phyloP scores from a whole-genome alignment of 2,888 invertebrate species.

The Toxonevra muliebris region DNA sequence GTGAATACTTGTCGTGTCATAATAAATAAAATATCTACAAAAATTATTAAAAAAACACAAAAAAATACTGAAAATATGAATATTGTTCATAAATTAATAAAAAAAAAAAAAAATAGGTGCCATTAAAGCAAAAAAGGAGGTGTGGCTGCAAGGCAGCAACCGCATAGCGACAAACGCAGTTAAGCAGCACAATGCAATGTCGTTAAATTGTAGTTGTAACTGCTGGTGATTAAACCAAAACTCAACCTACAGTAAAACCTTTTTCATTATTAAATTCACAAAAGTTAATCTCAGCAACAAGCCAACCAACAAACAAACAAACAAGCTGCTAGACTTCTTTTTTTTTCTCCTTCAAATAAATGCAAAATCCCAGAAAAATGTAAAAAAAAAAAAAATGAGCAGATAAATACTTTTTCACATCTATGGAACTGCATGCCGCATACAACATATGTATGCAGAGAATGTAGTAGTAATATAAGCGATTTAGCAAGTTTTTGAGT shows the following conservation, averaged over 20 bases:
- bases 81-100: no score
- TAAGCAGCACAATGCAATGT: neutral
- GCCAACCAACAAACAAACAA: neutral
- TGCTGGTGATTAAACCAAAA: neutral
- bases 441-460: neutral
- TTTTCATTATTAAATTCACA: neutral
- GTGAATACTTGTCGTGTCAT: no score
- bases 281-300: constrained; percentile 5
- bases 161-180: no score
- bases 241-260: neutral
- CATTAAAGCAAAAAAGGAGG: no score
- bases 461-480: neutral
- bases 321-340: neutral
- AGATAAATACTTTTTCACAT: neutral
- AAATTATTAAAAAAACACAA: constrained; percentile 4
- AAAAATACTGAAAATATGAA: neutral
- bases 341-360: neutral
- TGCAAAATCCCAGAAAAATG: neutral
- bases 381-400: neutral
- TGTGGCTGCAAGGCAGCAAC: no score
- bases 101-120: no score
- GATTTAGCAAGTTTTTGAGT: neutral
- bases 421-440: neutral
- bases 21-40: neutral
- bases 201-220: neutral